Base-by-base conservation (phyloP, 1,140 invertebrate species). In the Cyphomyrmex costatus region DNA sequence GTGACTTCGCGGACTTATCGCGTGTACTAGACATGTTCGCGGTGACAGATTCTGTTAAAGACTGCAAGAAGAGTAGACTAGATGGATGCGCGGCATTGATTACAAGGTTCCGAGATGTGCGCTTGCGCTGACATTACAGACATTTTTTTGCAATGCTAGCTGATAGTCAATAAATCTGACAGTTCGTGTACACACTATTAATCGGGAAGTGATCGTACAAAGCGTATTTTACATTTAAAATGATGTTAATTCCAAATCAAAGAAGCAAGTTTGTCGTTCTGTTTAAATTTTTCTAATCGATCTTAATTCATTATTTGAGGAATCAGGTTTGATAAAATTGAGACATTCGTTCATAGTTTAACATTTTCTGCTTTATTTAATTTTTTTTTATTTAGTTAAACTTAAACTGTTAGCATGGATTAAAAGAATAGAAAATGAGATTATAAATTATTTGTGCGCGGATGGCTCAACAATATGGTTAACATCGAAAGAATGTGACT, bases 11-110 rank as follows among this genome's bases (percentile, higher is more conserved):
- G 5, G 5, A 0, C 12, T 16, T 16, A 3, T 56, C 2, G 24
- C 5, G 49, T 7, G 21, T 6, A 53, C 0, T 27, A 12, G 70
- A 12, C 65, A 63, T 88, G 24, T 49, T 89, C 51, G 33, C 8
- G 1, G 0, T 0, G 16, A 24, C 5, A 42, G 4, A 27, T 60
- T 24, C 27, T 7, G 5, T 8, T 14, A 19, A 60, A 70, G 74
- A 88, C 88, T 89, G 80, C 30, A 36, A 65, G 63, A 65, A 65
- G 27, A 33, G 6, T 27, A 42, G 24, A 51, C 3, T n/a, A 36
- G 8, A 16, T 1, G 2, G n/a, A 19, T 14, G 8, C 16, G n/a
- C 21, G 12, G 27, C 27, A 88, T 88, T 74, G 88, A 89, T 89
- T 73, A 36, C 14, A 65, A 42, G 21, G 56, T 60, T 10, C 10